Base-by-base conservation (phyloP, 2,888 invertebrate species). In the Lasioglossum marginatum region DNA sequence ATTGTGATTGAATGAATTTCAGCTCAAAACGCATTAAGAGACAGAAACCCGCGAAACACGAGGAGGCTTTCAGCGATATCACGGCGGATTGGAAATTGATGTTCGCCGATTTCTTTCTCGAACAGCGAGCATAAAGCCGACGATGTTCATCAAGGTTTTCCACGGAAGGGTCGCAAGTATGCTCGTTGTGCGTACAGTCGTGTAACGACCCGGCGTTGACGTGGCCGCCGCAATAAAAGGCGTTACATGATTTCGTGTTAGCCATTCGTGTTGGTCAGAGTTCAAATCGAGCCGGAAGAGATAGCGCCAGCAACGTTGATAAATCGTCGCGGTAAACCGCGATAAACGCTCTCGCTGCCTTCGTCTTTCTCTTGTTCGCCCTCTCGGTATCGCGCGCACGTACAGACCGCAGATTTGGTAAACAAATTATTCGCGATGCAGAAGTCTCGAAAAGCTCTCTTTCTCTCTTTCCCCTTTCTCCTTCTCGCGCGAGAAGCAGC, bases 221-320 rank as follows among this genome's bases (percentile, higher is more conserved):
- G 34, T 27, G 31, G 79, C 66, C 78, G 77, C 82, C 63, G 78
- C 78, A 77, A 70, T 45, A 14, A 73, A 80, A 83, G 84, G 48
- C 77, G 75, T 88, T 89, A 75, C 87, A 86, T 84, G 91, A 89
- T 88, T 91, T 86, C 88, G 83, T 83, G 82, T 86, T 78, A 82
- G 82, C 85, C 87, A 70, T 82, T 83, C 81, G 63, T 79, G 73
- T 79, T 77, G 91, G 91, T 91, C 87, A 90, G 83, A 91, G 91
- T 91, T 91, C 91, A 91, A 90, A 88, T 90, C 87, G 87, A 88
- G 87, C 85, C 88, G 91, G 90, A 88, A 88, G 91, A 91, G 91
- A 91, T 91, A 91, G 89, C 82, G 73, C 88, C 82, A 82, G 85
- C 86, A 88, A 88, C 91, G 91, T 80, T 91, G 91, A 91, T 91